Evolutionary conservation across 1,140 invertebrate genomes (phyloP).

Genomic region (Lethocerus indicus): DNA sequence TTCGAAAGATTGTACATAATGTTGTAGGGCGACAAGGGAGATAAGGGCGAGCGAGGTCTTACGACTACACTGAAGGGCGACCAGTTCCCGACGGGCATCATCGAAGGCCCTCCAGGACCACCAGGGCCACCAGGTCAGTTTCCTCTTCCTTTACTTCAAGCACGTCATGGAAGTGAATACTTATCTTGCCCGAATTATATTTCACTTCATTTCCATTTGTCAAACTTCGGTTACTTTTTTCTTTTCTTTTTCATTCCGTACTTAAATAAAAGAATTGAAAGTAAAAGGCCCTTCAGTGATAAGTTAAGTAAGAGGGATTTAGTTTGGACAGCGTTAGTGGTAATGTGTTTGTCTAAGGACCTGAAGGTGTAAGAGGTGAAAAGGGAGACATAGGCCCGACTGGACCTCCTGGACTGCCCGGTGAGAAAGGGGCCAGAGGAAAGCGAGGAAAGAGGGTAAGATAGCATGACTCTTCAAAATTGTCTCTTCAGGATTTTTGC

Average conservation of each 20-base stretch:
- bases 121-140: conserved; percentile 70
- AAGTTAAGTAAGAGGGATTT: too few relatives aligned
- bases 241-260: neutral
- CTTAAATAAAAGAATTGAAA: too few relatives aligned
- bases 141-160: conserved; percentile 2
- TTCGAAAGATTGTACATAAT: too few relatives aligned
- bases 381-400: conserved; percentile 56
- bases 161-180: conserved; percentile 9
- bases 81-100: conserved; percentile 76
- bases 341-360: too few relatives aligned
- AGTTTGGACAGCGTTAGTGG: too few relatives aligned
- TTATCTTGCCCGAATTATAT: neutral
- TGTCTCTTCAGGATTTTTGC: too few relatives aligned
- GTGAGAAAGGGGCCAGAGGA: conserved; percentile 60
- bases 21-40: conserved; percentile 69
- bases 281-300: too few relatives aligned
- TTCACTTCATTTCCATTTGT: conserved; percentile 1
- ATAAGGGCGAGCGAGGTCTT: conserved; percentile 76
- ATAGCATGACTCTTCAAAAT: too few relatives aligned
- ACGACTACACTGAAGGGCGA: conserved; percentile 80
- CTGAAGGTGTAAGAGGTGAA: conserved; percentile 50
- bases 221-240: neutral
- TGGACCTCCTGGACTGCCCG: conserved; percentile 52
- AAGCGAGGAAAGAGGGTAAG: conserved; percentile 77
- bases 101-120: conserved; percentile 83